phyloP scores from a whole-genome alignment of 2,888 invertebrate genomes.

The Labia minor region DNA sequence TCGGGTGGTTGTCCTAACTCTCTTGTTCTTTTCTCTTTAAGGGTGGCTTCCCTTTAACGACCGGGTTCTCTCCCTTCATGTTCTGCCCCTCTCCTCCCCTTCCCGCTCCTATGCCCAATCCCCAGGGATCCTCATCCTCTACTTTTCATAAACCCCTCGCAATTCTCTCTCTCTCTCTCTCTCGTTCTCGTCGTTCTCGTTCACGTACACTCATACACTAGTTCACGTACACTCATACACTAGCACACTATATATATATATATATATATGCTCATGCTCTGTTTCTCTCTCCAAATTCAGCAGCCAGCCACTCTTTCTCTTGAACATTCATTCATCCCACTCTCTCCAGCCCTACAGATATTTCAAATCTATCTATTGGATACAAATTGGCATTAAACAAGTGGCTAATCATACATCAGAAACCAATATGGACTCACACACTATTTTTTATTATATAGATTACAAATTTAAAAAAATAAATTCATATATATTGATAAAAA shows the following conservation, averaged over 20 bases:
- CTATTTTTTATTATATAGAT: too few relatives aligned
- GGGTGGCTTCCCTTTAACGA: constrained; percentile 27
- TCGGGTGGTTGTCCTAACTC: constrained; percentile 22
- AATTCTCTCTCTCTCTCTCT: constrained; percentile 21
- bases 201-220: constrained; percentile 18
- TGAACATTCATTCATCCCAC: constrained; percentile 18
- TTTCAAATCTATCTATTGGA: constrained; percentile 17
- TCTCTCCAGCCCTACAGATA: constrained; percentile 16
- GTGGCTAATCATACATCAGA: constrained; percentile 21
- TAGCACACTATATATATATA: too few relatives aligned
- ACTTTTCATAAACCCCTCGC: constrained; percentile 14
- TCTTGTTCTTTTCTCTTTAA: neutral
- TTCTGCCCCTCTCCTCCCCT: constrained; percentile 19
- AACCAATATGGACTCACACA: constrained; percentile 32
- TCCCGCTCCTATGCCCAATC: constrained; percentile 21
- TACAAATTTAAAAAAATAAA: too few relatives aligned
- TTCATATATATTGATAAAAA: too few relatives aligned
- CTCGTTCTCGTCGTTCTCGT: too few relatives aligned
- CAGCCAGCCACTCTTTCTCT: constrained; percentile 22
- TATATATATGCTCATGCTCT: too few relatives aligned
- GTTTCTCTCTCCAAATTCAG: neutral
- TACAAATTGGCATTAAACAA: constrained; percentile 23
- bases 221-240: constrained; percentile 19
- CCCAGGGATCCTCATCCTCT: constrained; percentile 15
- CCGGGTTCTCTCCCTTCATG: constrained; percentile 24